Base-by-base conservation (phyloP, 53 echinoderm and acorn worm genomes). In the Echinarachnius parma region DNA sequence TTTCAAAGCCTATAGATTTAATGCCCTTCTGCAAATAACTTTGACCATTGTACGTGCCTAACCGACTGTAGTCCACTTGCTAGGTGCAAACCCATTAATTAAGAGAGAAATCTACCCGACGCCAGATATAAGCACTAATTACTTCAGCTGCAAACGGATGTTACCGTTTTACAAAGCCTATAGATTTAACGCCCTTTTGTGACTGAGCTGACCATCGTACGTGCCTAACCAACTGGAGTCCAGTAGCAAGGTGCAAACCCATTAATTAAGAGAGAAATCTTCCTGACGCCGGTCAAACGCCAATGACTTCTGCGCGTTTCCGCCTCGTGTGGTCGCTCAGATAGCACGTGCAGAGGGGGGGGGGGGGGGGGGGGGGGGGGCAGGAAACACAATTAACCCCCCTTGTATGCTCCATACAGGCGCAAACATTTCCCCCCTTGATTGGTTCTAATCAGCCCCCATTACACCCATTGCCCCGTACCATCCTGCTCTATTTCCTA, bases 51-150 rank as follows among this genome's bases (percentile, higher is more conserved):
- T n/a, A n/a, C 24, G 33, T 52, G 68, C 28, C 53, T 68, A 22
- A 28, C 52, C 27, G 16, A 52, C 53, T 34, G 13, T 20, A 26
- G 65, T 24, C 65, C 5, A 21, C 20, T 68, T 50, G 52, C 22
- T 32, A 68, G 68, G 68, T 52, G 53, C 56, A 72, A 72, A 72
- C 74, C 56, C 5, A 56, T 72, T 72, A 72, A 56, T 72, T 72
- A 72, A 20, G 32, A 5, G 16, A 32, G 55, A 37, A 72, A 72
- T 72, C 37, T 72, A 8, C 56, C 28, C 56, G 74, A 72, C 74
- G 57, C 68, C 29, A 29, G 68, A 52, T 24, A 50, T 50, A 50
- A 32, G 50, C 30, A 9, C 31, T 18, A 24, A 20, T 39, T n/a
- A n/a, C n/a, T n/a, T n/a, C n/a, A n/a, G n/a, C n/a, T n/a, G n/a